Conservation (phyloP, 2,113 vertebrate species). For the Grus americana region DNA sequence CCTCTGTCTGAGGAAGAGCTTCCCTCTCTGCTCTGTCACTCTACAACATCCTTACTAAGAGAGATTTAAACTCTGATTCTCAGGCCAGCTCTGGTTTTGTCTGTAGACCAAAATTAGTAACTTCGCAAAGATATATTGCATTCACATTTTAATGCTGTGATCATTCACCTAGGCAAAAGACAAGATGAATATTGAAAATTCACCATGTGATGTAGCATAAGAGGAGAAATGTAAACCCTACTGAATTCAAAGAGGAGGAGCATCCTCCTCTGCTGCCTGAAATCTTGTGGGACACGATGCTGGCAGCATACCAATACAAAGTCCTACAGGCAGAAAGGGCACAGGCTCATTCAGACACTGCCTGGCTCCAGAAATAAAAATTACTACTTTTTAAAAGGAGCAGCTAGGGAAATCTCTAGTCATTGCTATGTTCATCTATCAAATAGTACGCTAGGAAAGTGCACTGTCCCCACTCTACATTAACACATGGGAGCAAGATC, state of each 20-base stretch:
- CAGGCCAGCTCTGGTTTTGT: not conserved
- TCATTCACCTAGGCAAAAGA: not conserved
- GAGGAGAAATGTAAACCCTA: not conserved
- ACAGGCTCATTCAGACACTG: not conserved
- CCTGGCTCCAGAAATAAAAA: not conserved
- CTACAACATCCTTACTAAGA: not conserved
- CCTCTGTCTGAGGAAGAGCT: not conserved
- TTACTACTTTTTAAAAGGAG: not conserved
- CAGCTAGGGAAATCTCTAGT: not conserved
- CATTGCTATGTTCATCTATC: not conserved
- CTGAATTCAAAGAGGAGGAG: not conserved
- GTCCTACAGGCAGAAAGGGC: not conserved
- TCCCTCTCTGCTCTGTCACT: not conserved
- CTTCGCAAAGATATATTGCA: not conserved
- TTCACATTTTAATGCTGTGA: not conserved
- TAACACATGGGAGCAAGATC: not conserved
- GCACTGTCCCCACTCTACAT: not conserved
- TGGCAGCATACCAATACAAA: not conserved
- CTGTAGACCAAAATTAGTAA: not conserved
- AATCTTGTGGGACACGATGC: not conserved
- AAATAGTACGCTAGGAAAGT: not conserved
- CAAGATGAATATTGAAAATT: not conserved
- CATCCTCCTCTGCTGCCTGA: not conserved
- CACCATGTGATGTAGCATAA: not conserved
- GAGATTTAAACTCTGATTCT: not conserved